Evolutionary conservation across 1,140 invertebrate species (phyloP).

Genomic region (Notospermus geniculatus): DNA sequence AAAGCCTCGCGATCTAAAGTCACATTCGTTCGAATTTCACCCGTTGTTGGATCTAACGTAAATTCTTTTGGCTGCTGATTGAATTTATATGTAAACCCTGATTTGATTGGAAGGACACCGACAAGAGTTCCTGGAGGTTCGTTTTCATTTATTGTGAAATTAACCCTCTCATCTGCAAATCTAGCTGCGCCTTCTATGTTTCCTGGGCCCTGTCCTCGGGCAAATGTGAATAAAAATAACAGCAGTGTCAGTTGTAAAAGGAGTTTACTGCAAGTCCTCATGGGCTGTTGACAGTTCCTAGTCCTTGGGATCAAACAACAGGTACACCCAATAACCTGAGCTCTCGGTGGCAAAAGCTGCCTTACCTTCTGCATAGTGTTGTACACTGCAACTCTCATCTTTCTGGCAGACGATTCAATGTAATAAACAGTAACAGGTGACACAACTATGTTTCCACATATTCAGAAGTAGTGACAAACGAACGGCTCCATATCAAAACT

Average conservation of each 20-base stretch:
- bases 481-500: too few species aligned
- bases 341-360: too few species aligned
- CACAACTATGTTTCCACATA: too few species aligned
- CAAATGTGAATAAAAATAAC: constrained; percentile 12
- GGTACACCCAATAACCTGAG: too few species aligned
- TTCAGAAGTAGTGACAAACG: too few species aligned
- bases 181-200: background rate
- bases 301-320: too few species aligned
- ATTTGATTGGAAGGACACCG: constrained; percentile 11
- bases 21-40: constrained; percentile 73
- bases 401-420: too few species aligned
- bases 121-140: constrained; percentile 9
- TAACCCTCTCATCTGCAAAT: constrained; percentile 12
- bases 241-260: background rate
- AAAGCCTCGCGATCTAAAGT: constrained; percentile 75
- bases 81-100: constrained; percentile 14
- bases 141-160: constrained; percentile 14
- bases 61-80: constrained; percentile 58
- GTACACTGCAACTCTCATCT: too few species aligned
- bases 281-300: too few species aligned
- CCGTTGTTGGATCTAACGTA: constrained; percentile 80
- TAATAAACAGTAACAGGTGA: too few species aligned
- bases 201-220: constrained; percentile 12
- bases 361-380: too few species aligned
- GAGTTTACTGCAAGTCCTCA: background rate